phyloP scores from a whole-genome alignment of 2,797 vertebrate species.

The Mastacembelus armatus region DNA sequence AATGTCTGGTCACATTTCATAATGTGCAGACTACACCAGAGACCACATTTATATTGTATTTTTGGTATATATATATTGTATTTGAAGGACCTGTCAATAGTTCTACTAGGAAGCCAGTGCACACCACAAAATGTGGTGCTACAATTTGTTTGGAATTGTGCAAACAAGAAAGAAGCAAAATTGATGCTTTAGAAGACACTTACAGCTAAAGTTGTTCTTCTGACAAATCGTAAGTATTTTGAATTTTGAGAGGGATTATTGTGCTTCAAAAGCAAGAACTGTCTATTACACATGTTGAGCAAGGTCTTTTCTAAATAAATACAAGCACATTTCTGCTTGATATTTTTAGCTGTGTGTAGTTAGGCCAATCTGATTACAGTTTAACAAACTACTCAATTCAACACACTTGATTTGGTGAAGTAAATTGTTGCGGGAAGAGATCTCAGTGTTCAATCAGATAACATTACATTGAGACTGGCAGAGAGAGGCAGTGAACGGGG shows the following conservation, averaged over 20 bases:
- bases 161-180: not conserved
- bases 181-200: slow-evolving; percentile 4
- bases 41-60: too few relatives aligned
- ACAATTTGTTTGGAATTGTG: not conserved
- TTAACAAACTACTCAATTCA: slow-evolving; percentile 46
- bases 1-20: not conserved
- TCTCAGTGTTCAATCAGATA: slow-evolving; percentile 66
- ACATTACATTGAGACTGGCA: slow-evolving; percentile 39
- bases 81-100: not conserved
- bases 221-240: slow-evolving; percentile 24
- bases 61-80: too few relatives aligned
- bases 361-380: slow-evolving; percentile 62
- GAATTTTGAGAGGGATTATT: slow-evolving; percentile 25
- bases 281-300: slow-evolving; percentile 46
- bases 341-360: slow-evolving; percentile 65
- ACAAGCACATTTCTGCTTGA: slow-evolving; percentile 40
- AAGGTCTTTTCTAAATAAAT: slow-evolving; percentile 42
- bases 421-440: slow-evolving; percentile 31
- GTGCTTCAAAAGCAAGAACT: slow-evolving; percentile 32
- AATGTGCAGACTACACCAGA: slow-evolving; percentile 6
- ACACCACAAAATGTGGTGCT: slow-evolving; percentile 4
- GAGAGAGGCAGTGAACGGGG: slow-evolving; percentile 30
- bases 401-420: slow-evolving; percentile 46
- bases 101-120: not conserved
- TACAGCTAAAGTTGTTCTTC: slow-evolving; percentile 14